Evolutionary conservation across 2,888 invertebrate species (phyloP).

Genomic region (Heteromurus nitidus): DNA sequence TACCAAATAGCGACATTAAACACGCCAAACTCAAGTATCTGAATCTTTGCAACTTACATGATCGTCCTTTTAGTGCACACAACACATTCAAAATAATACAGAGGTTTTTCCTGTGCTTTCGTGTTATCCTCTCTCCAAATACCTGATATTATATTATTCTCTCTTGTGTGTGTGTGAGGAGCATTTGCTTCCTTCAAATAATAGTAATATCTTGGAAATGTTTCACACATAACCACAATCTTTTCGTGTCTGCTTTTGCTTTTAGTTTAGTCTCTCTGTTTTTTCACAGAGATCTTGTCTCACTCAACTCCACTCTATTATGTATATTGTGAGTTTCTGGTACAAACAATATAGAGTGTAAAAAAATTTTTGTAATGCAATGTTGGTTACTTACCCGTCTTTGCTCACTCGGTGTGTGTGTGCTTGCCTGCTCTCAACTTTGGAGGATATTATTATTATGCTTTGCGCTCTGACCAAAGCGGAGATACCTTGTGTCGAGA

Average conservation of each 20-base stretch:
- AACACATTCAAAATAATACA: slow-evolving; percentile 63
- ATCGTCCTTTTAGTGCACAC: slow-evolving; percentile 57
- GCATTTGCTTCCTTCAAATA: slow-evolving; percentile 60
- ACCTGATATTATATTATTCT: slow-evolving; percentile 65
- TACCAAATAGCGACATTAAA: slow-evolving; percentile 53
- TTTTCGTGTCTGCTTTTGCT: slow-evolving; percentile 41
- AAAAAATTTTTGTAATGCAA: slow-evolving; percentile 64
- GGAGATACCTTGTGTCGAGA: slow-evolving; percentile 59
- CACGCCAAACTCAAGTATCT: slow-evolving; percentile 50
- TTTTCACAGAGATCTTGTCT: slow-evolving; percentile 9
- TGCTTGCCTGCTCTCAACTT: not conserved
- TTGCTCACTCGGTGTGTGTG: slow-evolving; percentile 43
- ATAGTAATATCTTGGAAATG: slow-evolving; percentile 64
- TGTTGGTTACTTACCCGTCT: slow-evolving; percentile 61
- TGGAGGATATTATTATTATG: slow-evolving; percentile 62
- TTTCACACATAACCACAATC: slow-evolving; percentile 55
- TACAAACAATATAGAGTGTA: slow-evolving; percentile 60
- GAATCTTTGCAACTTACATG: slow-evolving; percentile 58
- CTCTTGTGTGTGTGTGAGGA: slow-evolving; percentile 53
- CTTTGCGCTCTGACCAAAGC: slow-evolving; percentile 59
- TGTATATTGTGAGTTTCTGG: slow-evolving; percentile 56
- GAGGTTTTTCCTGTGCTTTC: slow-evolving; percentile 43
- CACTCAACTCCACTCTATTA: slow-evolving; percentile 53
- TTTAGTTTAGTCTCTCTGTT: slow-evolving; percentile 41
- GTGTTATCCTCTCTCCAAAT: slow-evolving; percentile 63